phyloP scores from a whole-genome alignment of 2,888 invertebrate species.

The Agapostemon virescens region DNA sequence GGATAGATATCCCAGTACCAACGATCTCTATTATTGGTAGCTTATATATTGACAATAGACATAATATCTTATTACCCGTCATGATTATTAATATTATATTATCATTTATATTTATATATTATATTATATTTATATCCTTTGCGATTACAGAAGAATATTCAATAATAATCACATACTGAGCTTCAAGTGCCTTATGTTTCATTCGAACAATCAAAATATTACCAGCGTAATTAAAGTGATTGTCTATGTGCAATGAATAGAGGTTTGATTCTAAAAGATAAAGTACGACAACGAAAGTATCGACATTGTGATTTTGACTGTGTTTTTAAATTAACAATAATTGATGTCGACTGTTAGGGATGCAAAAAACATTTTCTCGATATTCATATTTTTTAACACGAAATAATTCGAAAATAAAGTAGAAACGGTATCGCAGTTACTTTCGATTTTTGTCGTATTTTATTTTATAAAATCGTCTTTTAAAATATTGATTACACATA shows the following conservation, averaged over 20 bases:
- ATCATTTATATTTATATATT: conserved; percentile 21
- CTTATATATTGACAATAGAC: conserved; percentile 43
- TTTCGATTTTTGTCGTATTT: background rate
- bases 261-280: background rate
- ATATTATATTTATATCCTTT: conserved; percentile 16
- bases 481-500: background rate
- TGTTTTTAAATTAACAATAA: background rate
- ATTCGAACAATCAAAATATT: conserved; percentile 21
- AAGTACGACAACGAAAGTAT: background rate
- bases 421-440: background rate
- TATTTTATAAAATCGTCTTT: background rate
- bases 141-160: conserved; percentile 10
- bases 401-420: background rate
- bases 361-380: background rate
- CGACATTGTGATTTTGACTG: background rate
- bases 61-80: conserved; percentile 25
- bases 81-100: conserved; percentile 1
- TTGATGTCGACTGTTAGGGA: background rate
- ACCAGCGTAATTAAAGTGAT: conserved; percentile 12
- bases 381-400: background rate
- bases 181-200: conserved; percentile 55
- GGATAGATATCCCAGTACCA: conserved; percentile 64
- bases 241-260: too few relatives aligned
- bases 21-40: conserved; percentile 64
- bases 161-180: conserved; percentile 29